These are phyloP conservation scores for Euthynnus affinis DNA, from an alignment of 2,797 vertebrate genomes.

Conservation along the genomic window DNA sequence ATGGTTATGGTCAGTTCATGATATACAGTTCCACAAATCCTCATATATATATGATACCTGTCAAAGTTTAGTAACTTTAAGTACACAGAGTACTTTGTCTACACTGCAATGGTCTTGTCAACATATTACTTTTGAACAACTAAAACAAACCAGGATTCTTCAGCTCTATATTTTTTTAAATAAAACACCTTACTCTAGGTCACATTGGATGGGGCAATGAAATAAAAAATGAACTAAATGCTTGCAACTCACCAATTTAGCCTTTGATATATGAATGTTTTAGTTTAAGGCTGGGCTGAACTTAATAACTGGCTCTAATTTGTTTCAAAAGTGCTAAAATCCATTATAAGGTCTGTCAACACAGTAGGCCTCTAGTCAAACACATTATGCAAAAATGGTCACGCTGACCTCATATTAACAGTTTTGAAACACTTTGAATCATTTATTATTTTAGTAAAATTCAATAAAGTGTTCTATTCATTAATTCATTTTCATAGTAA, in stretches of 20 bases:
- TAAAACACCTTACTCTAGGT: too few relatives aligned
- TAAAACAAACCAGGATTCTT: background rate
- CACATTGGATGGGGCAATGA: background rate
- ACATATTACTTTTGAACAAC: too few relatives aligned
- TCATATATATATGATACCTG: too few relatives aligned
- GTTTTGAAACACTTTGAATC: background rate
- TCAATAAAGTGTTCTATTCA: constrained; percentile 2
- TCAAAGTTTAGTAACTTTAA: too few relatives aligned
- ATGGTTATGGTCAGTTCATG: background rate
- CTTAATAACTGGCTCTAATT: background rate
- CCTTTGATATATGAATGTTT: constrained; percentile 7
- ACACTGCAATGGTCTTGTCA: too few relatives aligned
- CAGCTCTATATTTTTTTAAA: background rate
- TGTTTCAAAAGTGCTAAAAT: constrained; percentile 15
- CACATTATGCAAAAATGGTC: background rate
- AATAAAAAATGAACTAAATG: background rate
- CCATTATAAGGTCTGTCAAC: constrained; percentile 12
- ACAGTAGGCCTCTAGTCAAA: background rate
- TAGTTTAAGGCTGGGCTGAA: constrained; percentile 15
- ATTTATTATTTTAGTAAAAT: constrained; percentile 20
- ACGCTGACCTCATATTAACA: background rate
- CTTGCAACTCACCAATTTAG: background rate
- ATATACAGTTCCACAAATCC: background rate
- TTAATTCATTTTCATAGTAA: constrained; percentile 1
- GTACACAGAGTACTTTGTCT: too few relatives aligned